Evolutionary conservation across 2,888 invertebrate genomes (phyloP).

Genomic region (Latheticus oryzae): DNA sequence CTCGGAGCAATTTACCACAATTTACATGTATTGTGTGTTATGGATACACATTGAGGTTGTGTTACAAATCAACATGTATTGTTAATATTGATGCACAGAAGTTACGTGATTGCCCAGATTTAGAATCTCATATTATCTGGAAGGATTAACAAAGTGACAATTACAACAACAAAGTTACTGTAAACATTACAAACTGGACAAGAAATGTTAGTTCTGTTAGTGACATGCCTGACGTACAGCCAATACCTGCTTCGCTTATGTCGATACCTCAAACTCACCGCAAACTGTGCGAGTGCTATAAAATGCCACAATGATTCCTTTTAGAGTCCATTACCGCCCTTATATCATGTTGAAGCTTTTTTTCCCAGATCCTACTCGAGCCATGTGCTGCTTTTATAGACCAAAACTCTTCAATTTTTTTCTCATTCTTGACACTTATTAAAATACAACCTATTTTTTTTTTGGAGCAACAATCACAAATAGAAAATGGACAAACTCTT

Average conservation of each 20-base stretch:
- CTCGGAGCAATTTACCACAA: slow-evolving; percentile 17
- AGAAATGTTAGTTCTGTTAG: slow-evolving; percentile 42
- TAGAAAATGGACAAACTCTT: too few species aligned
- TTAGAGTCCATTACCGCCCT: slow-evolving; percentile 53
- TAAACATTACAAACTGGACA: slow-evolving; percentile 41
- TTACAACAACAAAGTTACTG: slow-evolving; percentile 36
- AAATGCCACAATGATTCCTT: slow-evolving; percentile 54
- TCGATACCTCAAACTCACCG: slow-evolving; percentile 38
- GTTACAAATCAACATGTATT: slow-evolving; percentile 24
- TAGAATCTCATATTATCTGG: too few species aligned
- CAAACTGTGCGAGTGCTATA: slow-evolving; percentile 47
- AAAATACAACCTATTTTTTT: too few species aligned
- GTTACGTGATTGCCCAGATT: too few species aligned
- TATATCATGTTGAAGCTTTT: slow-evolving; percentile 45
- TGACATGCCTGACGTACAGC: slow-evolving; percentile 46
- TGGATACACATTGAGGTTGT: too few species aligned
- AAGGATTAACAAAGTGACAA: not conserved
- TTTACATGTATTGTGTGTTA: too few species aligned
- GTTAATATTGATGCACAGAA: slow-evolving; percentile 25
- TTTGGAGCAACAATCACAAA: too few species aligned
- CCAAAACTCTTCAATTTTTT: slow-evolving; percentile 8
- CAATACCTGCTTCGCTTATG: slow-evolving; percentile 42
- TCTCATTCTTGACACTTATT: too few species aligned
- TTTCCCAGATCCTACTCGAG: slow-evolving; percentile 8
- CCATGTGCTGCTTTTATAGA: slow-evolving; percentile 29